Conservation (phyloP, 2,113 vertebrate species). For the Lepus americanus region DNA sequence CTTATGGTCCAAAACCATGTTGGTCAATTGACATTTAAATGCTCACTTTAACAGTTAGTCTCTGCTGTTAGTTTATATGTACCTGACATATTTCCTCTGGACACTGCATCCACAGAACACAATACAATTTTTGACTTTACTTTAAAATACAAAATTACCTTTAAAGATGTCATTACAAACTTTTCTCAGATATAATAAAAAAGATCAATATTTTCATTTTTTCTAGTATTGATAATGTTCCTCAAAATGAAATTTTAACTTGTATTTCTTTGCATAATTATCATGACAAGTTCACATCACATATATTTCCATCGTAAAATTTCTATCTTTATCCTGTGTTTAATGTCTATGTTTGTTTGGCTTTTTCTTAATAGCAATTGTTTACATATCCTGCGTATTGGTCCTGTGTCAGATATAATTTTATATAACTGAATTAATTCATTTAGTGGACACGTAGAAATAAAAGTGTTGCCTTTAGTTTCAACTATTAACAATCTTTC, state of each 20-base stretch:
- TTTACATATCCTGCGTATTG: neutral
- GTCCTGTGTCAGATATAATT: neutral
- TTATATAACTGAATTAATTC: neutral
- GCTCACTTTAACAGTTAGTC: neutral
- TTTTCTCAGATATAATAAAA: neutral
- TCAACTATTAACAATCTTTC: neutral
- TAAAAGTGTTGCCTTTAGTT: neutral
- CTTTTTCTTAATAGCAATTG: neutral
- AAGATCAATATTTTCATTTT: neutral
- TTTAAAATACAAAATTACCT: neutral
- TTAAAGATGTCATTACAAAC: neutral
- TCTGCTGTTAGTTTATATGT: conserved; percentile 48
- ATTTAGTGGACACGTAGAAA: neutral
- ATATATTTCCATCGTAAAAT: neutral
- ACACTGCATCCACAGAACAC: neutral
- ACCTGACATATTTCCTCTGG: neutral
- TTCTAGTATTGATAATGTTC: neutral
- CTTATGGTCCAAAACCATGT: neutral
- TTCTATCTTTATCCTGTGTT: conserved; percentile 9
- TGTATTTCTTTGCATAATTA: neutral
- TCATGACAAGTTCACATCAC: neutral
- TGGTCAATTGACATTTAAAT: neutral
- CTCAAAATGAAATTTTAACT: neutral
- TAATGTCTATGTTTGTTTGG: neutral
- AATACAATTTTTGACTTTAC: neutral